phyloP scores from a whole-genome alignment of 2,113 vertebrate species.

The Syngnathoides biaculeatus region DNA sequence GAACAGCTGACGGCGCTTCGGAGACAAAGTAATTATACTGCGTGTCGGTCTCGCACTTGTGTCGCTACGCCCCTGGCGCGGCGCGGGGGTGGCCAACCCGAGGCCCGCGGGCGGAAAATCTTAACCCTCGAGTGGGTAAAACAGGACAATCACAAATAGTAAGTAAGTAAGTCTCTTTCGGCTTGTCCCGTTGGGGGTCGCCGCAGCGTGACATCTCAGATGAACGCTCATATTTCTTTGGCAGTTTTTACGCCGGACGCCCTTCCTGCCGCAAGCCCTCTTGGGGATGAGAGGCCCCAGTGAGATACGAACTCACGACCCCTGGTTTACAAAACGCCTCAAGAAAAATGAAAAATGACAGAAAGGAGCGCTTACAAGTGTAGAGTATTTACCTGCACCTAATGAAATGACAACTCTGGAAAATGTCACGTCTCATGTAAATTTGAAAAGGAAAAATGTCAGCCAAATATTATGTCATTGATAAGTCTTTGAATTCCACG shows the following conservation, averaged over 20 bases:
- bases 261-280: no score
- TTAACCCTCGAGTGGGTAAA: no score
- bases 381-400: not conserved
- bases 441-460: not conserved
- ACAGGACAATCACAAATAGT: no score
- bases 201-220: no score
- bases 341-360: no score
- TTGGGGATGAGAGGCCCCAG: no score
- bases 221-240: no score
- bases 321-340: no score
- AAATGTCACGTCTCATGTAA: not conserved
- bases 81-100: not conserved
- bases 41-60: constrained; percentile 50
- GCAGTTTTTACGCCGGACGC: no score
- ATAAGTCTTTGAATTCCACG: not conserved
- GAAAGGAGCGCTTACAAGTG: constrained; percentile 16
- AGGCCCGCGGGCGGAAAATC: not conserved
- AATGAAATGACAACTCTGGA: not conserved
- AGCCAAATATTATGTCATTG: not conserved
- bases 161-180: no score
- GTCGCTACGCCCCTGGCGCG: constrained; percentile 15
- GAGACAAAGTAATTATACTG: constrained; percentile 65
- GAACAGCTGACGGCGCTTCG: constrained; percentile 54
- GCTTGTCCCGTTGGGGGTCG: no score
- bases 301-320: no score